Conservation (phyloP, 1,140 invertebrate genomes). For the Colletes latitarsis region DNA sequence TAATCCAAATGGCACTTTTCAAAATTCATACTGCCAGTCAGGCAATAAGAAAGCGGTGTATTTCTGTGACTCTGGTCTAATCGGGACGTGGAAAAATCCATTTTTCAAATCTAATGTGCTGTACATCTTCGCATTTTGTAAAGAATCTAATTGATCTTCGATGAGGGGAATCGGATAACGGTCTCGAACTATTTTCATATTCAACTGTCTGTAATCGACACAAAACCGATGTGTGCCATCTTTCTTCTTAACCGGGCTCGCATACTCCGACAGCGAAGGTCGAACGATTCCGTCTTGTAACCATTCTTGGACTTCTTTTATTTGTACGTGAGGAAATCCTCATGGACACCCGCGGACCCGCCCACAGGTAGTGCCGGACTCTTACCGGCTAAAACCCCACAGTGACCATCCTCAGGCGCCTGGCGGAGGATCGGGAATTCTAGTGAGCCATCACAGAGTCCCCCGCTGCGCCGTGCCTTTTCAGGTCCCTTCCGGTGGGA, state of each 20-base stretch:
- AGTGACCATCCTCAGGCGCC: too few relatives aligned
- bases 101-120: slow-evolving; percentile 13
- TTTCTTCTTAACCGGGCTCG: slow-evolving; percentile 14
- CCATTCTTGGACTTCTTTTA: not conserved
- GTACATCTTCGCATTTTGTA: not conserved
- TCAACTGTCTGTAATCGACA: slow-evolving; percentile 1
- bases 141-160: slow-evolving; percentile 24
- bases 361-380: too few relatives aligned
- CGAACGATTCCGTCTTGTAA: not conserved
- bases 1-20: not conserved
- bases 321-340: too few relatives aligned
- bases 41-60: slow-evolving; percentile 19
- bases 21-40: slow-evolving; percentile 16
- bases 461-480: too few relatives aligned
- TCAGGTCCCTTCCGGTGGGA: too few relatives aligned
- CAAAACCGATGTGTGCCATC: not conserved
- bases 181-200: slow-evolving; percentile 8
- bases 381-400: too few relatives aligned
- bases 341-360: too few relatives aligned
- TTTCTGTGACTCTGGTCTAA: not conserved
- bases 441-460: too few relatives aligned
- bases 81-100: slow-evolving; percentile 23
- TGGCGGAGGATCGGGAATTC: too few relatives aligned
- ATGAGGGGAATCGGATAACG: slow-evolving; percentile 12
- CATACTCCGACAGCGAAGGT: not conserved